Conservation (phyloP, 2,888 invertebrate genomes). For the Drosophila nigritarsus region DNA sequence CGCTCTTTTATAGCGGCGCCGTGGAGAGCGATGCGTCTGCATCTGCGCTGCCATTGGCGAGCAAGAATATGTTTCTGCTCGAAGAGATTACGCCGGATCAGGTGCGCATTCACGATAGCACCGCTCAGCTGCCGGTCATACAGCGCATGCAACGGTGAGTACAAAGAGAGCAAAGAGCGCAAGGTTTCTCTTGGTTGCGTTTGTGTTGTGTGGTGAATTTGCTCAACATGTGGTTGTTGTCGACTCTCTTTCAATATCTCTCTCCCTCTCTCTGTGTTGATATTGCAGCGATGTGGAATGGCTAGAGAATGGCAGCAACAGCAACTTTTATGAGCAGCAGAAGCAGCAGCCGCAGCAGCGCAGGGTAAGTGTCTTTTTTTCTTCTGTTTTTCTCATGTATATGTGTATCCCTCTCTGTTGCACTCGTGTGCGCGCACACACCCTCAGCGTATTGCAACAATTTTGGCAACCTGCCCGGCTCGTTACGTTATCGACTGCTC, state of each 20-base stretch:
- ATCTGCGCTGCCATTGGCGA: conserved; percentile 71
- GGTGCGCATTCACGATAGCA: conserved; percentile 92
- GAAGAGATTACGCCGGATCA: conserved; percentile 92
- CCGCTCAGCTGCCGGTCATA: conserved; percentile 89
- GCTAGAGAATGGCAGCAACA: conserved; percentile 68
- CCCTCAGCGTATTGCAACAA: conserved; percentile 64
- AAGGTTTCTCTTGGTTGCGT: conserved; percentile 25
- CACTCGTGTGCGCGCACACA: conserved; percentile 28
- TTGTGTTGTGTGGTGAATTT: conserved; percentile 70
- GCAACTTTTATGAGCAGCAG: conserved; percentile 68
- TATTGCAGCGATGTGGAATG: conserved; percentile 69
- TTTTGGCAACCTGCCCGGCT: conserved; percentile 73
- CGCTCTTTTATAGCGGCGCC: conserved; percentile 86
- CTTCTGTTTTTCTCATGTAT: not conserved
- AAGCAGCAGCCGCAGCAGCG: conserved; percentile 63
- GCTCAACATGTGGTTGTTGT: conserved; percentile 72
- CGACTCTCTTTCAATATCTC: conserved; percentile 18
- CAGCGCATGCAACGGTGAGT: conserved; percentile 88
- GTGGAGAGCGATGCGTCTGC: conserved; percentile 82
- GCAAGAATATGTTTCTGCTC: conserved; percentile 76
- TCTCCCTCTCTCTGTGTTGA: conserved; percentile 28
- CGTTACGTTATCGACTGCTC: conserved; percentile 66
- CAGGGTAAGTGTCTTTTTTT: conserved; percentile 57
- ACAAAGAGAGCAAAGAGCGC: conserved; percentile 28
- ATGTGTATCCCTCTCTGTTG: conserved; percentile 4